phyloP scores from a whole-genome alignment of 37 sponge, comb jelly and placozoan species.

The Beroe forskalii region DNA sequence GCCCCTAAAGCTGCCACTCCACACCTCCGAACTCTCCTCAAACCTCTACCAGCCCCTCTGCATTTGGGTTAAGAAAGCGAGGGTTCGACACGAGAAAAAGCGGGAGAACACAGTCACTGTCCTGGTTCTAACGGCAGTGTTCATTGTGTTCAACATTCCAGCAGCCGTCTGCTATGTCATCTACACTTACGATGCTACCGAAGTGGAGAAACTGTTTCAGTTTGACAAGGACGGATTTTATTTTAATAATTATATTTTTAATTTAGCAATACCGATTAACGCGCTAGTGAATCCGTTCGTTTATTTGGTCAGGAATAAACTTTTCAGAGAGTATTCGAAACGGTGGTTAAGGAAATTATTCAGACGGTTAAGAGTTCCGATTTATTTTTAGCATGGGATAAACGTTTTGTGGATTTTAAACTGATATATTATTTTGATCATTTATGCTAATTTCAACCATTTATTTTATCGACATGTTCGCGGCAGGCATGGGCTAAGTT shows the following conservation, averaged over 20 bases:
- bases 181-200: background rate
- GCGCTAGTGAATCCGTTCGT: background rate
- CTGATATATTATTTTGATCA: too few relatives aligned
- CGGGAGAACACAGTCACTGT: background rate
- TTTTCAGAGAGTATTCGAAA: background rate
- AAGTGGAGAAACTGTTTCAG: background rate
- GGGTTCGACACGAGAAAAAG: background rate
- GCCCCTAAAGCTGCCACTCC: too few relatives aligned
- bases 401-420: too few relatives aligned
- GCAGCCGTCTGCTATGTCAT: conserved; percentile 7
- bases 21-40: background rate
- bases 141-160: conserved; percentile 23
- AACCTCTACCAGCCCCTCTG: background rate
- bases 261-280: conserved; percentile 11
- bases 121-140: background rate
- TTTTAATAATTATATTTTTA: conserved; percentile 8
- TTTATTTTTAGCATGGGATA: conserved; percentile 55
- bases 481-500: too few relatives aligned
- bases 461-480: too few relatives aligned
- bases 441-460: too few relatives aligned
- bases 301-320: conserved; percentile 7
- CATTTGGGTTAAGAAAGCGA: background rate
- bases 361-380: background rate
- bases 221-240: conserved; percentile 1
- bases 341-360: background rate